A percentile compares a stretch with the other conserved stretches of the same genome.
These are phyloP conservation scores for Oligia strigilis DNA, from an alignment of 2,888 invertebrate species.

Conservation along the genomic window DNA sequence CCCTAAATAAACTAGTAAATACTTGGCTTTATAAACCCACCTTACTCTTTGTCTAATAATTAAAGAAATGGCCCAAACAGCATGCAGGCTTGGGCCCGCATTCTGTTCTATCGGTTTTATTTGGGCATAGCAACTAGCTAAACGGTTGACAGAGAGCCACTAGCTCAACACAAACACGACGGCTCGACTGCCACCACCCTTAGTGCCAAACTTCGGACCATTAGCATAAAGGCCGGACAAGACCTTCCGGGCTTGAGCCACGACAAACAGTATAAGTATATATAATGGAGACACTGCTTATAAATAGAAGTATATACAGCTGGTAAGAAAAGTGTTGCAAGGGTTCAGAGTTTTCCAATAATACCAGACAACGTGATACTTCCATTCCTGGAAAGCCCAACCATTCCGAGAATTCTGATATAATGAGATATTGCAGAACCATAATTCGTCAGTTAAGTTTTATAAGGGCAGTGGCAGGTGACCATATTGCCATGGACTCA, in stretches of 20 bases:
- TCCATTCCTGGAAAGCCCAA: not conserved
- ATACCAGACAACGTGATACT: not conserved
- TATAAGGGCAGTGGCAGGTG: not conserved
- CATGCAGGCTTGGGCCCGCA: constrained; percentile 9
- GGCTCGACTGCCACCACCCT: constrained; percentile 52
- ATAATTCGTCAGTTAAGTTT: not conserved
- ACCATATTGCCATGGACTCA: not conserved
- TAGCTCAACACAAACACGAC: constrained; percentile 61
- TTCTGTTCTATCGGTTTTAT: constrained; percentile 31
- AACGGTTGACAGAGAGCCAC: constrained; percentile 41
- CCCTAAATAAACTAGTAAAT: not conserved
- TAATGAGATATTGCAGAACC: not conserved
- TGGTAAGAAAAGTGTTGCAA: too few species aligned
- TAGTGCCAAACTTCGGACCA: constrained; percentile 59
- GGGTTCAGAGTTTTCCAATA: not conserved
- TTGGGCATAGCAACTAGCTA: constrained; percentile 39
- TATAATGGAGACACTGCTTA: not conserved
- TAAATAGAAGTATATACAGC: not conserved
- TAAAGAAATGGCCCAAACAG: not conserved
- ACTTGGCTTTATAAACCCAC: not conserved
- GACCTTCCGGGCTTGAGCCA: constrained; percentile 16
- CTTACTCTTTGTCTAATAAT: not conserved
- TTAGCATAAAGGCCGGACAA: constrained; percentile 63
- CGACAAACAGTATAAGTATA: constrained; percentile 24
- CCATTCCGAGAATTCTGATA: not conserved